A percentile compares a stretch with the other conserved stretches of the same genome.
Evolutionary conservation across 2,797 vertebrate genomes (phyloP).

Genomic region (Cynopterus sphinx): DNA sequence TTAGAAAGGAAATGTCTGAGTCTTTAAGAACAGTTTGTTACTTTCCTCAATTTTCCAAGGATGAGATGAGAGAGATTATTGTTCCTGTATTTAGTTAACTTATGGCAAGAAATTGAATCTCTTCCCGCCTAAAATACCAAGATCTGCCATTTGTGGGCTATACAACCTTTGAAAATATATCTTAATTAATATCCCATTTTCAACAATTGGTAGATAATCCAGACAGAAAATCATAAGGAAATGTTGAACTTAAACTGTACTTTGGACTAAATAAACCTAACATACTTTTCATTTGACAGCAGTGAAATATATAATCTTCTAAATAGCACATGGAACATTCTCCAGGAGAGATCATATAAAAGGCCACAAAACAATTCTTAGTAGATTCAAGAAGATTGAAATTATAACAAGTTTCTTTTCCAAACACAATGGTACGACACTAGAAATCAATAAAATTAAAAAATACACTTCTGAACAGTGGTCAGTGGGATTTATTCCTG

Average conservation of each 20-base stretch:
- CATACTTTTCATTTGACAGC: not conserved
- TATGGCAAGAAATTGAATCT: not conserved
- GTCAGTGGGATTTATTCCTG: not conserved
- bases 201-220: not conserved
- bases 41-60: not conserved
- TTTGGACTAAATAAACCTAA: not conserved
- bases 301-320: not conserved
- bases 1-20: not conserved
- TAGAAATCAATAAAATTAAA: constrained; percentile 30
- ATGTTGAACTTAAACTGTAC: not conserved
- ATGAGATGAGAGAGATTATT: not conserved
- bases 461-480: not conserved
- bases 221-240: not conserved
- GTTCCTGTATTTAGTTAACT: not conserved
- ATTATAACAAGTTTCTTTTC: not conserved
- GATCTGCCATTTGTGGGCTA: not conserved
- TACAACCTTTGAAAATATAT: not conserved
- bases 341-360: not conserved
- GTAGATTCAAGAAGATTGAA: constrained; percentile 5
- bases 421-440: not conserved
- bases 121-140: not conserved
- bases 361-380: not conserved
- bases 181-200: not conserved
- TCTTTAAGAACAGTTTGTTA: not conserved
- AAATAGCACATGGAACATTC: not conserved